These are phyloP conservation scores for Argya squamiceps DNA, from an alignment of 2,797 vertebrate genomes.

Conservation along the genomic window DNA sequence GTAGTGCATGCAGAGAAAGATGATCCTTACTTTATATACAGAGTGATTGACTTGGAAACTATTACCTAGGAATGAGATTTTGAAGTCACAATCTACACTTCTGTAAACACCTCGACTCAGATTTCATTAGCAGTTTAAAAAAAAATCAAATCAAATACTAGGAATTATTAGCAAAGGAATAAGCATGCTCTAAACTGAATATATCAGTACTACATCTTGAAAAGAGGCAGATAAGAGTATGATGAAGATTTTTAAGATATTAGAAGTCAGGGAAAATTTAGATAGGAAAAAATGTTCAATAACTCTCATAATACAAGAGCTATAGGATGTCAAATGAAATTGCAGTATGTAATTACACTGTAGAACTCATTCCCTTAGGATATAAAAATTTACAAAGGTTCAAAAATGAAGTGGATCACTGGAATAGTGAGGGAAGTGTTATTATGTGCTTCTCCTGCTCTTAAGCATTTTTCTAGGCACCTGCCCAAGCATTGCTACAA, in stretches of 20 bases:
- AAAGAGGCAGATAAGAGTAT: not conserved
- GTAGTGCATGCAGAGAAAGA: not conserved
- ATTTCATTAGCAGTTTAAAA: not conserved
- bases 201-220: not conserved
- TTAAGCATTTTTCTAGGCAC: not conserved
- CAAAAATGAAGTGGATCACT: not conserved
- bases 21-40: not conserved
- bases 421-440: not conserved
- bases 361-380: not conserved
- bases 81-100: not conserved
- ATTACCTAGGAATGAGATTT: not conserved
- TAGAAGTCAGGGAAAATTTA: not conserved
- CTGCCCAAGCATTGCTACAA: not conserved
- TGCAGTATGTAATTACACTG: conserved; percentile 1
- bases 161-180: not conserved
- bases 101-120: not conserved
- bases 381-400: not conserved
- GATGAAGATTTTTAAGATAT: not conserved
- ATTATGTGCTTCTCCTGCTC: not conserved
- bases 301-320: not conserved
- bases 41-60: not conserved
- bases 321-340: conserved; percentile 1
- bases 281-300: not conserved
- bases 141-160: not conserved
- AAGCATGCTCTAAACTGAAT: not conserved